Conservation (phyloP, 2,113 vertebrate genomes). For the Aphyosemion australe region DNA sequence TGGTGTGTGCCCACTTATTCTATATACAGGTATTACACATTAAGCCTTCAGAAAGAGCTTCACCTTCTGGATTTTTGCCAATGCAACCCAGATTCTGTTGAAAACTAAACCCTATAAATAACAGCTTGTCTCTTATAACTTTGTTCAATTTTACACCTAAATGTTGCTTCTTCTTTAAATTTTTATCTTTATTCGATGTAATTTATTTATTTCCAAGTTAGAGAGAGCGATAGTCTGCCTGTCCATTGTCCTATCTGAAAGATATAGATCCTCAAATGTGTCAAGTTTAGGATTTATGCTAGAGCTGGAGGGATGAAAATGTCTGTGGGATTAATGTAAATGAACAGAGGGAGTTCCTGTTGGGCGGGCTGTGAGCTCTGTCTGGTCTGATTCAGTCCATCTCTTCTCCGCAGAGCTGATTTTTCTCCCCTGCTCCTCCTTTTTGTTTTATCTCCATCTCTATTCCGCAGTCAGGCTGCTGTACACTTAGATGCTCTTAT, state of each 20-base stretch:
- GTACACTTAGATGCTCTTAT: slow-evolving; percentile 77
- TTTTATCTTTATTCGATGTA: not conserved
- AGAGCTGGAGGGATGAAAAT: slow-evolving; percentile 59
- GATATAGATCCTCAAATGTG: slow-evolving; percentile 48
- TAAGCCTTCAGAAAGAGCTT: slow-evolving; percentile 32
- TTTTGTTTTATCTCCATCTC: slow-evolving; percentile 67
- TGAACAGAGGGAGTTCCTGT: slow-evolving; percentile 73
- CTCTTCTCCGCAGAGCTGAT: slow-evolving; percentile 63
- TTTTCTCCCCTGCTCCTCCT: slow-evolving; percentile 61
- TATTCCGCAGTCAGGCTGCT: slow-evolving; percentile 59
- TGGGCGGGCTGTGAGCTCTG: slow-evolving; percentile 68
- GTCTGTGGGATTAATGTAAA: slow-evolving; percentile 79
- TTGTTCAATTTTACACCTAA: not conserved
- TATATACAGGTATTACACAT: slow-evolving; percentile 59
- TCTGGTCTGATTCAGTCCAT: slow-evolving; percentile 81
- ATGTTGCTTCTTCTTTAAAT: not conserved
- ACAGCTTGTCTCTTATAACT: not conserved
- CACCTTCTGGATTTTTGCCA: slow-evolving; percentile 30
- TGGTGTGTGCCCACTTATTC: slow-evolving; percentile 47
- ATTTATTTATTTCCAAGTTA: slow-evolving; percentile 1
- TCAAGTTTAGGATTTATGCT: slow-evolving; percentile 57
- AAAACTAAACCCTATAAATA: not conserved
- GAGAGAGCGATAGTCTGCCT: slow-evolving; percentile 5
- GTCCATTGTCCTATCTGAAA: slow-evolving; percentile 32
- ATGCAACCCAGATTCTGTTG: slow-evolving; percentile 2